These are phyloP conservation scores for Leptopilina myrica DNA, from an alignment of 2,888 invertebrate species.

Conservation along the genomic window DNA sequence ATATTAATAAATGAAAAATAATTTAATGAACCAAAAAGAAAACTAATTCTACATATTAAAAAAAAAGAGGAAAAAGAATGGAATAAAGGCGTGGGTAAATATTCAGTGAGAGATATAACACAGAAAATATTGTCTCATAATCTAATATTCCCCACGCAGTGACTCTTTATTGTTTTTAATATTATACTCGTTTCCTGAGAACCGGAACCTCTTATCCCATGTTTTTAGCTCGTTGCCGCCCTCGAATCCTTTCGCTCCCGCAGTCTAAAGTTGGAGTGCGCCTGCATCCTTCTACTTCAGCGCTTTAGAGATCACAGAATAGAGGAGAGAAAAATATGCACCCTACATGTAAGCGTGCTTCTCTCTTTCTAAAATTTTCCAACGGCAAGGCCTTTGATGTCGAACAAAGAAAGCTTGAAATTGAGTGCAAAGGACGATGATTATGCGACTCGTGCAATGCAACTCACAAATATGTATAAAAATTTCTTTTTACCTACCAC, in stretches of 20 bases:
- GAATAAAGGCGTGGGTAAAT: background rate
- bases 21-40: background rate
- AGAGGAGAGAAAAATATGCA: conserved; percentile 53
- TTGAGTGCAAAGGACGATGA: conserved; percentile 48
- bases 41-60: background rate
- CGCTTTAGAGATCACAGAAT: conserved; percentile 57
- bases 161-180: conserved; percentile 16
- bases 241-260: conserved; percentile 50
- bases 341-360: conserved; percentile 45
- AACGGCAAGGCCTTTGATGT: conserved; percentile 54
- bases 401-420: conserved; percentile 52
- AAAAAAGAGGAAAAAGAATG: background rate
- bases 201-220: conserved; percentile 31
- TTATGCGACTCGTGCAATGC: conserved; percentile 22
- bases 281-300: conserved; percentile 50
- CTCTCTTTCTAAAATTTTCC: conserved; percentile 55
- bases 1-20: too few species aligned
- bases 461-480: conserved; percentile 3
- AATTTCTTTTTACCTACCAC: background rate
- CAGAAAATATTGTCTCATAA: conserved; percentile 4
- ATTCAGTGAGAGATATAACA: background rate
- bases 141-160: background rate
- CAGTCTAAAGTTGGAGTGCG: conserved; percentile 53
- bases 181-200: background rate
- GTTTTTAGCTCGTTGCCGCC: conserved; percentile 50